Base-by-base conservation (phyloP, 1,140 invertebrate genomes). In the Trichogramma pretiosum region DNA sequence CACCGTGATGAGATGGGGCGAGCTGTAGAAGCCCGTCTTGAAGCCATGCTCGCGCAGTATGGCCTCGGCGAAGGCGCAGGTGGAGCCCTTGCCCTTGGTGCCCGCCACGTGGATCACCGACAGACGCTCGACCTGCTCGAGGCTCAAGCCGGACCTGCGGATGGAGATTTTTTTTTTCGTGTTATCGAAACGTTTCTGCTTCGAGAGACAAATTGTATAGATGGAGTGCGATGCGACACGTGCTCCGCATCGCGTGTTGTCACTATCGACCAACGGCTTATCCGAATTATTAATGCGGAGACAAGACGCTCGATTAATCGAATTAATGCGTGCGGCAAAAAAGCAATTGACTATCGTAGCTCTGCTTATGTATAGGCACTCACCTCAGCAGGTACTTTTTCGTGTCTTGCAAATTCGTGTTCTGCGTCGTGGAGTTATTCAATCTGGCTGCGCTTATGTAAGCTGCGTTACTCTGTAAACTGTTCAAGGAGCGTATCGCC, bases 31-130 rank as follows among this genome's bases (percentile, higher is more conserved):
- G 3, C 96, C 97, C 1, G 95, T 99, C 57, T 77, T 84, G 57
- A 80, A 87, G 1, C 92, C 93, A 62, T 90, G 81, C 2, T 81
- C 62, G 1, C 89, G 77, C 11, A 99, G 73, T 54, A 99, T 91
- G 0, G 84, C 82, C 63, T 99, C 97, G 38, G 81, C 80, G 63
- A 91, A 87, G 0, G 94, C 93, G 68, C 93, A 95, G 0, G 94
- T 98, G 13, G 93, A 95, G 16, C 87, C 87, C 77, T 89, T 90
- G 26, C 95, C 95, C 77, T 99, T 99, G 0, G 94, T 98, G 5
- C 97, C 97, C 56, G 89, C 77, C 1, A 98, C 81, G 75, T 98
- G 94, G 56, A 99, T 94, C 7, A 94, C 74, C 41, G 87, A 84
- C 10, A 98, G 61, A 16, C 69, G 61, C 52, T 89, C 78, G 23